Base-by-base conservation (phyloP, 2,113 vertebrate species). In the Hydrochoerus hydrochaeris region DNA sequence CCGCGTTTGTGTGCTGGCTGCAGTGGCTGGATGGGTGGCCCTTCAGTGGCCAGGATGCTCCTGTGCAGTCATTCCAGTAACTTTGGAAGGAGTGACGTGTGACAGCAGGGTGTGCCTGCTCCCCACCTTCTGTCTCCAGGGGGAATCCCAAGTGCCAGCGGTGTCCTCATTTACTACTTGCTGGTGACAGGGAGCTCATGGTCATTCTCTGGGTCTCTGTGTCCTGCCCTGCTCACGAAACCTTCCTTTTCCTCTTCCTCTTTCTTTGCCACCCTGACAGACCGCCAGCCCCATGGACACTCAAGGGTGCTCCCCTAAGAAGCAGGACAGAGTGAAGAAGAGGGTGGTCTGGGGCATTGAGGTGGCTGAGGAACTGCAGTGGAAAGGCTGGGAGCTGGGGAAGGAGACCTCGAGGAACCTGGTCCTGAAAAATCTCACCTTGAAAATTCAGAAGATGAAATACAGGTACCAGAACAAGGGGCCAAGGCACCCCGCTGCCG, bases 331-430 rank as follows among this genome's bases (percentile, higher is more conserved):
- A 88, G 96, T 97, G 93, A 98, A 98, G 96, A 99, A 98, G 96
- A 98, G 89, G n/a, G 63, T 98, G 86, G 94, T 99, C 96, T 98
- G 99, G 71, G 99, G 99, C n/a, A 98, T 99, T 46, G 99, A 99
- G 97, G 99, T 99, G 5, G 95, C 94, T 0, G 85, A 98, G 95
- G 98, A 98, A 75, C 98, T 99, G 90, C 96, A 98, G 0, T 99
- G 99, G 99, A 98, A 97, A 91, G 98, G 98, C 97, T 99, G 99
- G 99, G 98, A 99, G 28, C 95, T 98, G 7, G 99, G 98, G 35
- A 98, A 97, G 94, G 99, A 99, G 97, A 98, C 97, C 97, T 99
- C 99, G 24, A 99, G 99, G 97, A 98, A 97, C 24, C 96, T 99
- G 90, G 94, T 96, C 57, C 98, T 99, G 97, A 99, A 99, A 98